Conservation (phyloP, 1,140 invertebrate species). For the Ceratosolen fusciceps region DNA sequence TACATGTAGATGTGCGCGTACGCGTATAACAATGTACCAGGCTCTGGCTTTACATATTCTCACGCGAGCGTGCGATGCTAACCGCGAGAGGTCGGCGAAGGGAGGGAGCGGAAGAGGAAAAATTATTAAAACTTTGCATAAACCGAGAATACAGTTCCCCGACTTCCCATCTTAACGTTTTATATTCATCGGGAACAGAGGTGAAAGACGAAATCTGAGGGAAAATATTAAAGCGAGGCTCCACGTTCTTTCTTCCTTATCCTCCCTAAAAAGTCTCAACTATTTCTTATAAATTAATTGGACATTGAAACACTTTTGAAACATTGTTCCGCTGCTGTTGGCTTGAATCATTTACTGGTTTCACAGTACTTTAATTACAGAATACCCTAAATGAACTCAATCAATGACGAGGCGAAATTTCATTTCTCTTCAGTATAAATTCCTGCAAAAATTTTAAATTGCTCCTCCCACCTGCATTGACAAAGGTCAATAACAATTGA, state of each 20-base stretch:
- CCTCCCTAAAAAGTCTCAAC: not conserved
- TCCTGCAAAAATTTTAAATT: too few species aligned
- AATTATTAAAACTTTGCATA: not conserved
- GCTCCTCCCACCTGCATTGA: too few species aligned
- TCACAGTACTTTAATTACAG: too few species aligned
- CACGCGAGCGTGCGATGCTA: not conserved
- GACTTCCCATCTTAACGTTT: not conserved
- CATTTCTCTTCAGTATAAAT: too few species aligned
- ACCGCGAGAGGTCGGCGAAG: not conserved
- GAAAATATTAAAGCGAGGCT: too few species aligned
- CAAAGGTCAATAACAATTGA: too few species aligned
- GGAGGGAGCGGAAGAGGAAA: not conserved
- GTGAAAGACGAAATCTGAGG: not conserved
- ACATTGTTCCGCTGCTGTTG: too few species aligned
- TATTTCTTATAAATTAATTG: not conserved
- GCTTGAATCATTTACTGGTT: too few species aligned
- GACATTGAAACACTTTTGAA: not conserved
- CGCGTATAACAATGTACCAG: too few species aligned
- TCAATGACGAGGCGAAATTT: too few species aligned
- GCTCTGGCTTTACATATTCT: constrained; percentile 2
- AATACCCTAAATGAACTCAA: too few species aligned
- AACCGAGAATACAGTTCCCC: not conserved
- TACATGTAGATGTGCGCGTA: too few species aligned
- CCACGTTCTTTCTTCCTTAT: not conserved
- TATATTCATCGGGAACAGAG: not conserved